Base-by-base conservation (phyloP, 2,888 invertebrate genomes). In the Capitulum mitella region DNA sequence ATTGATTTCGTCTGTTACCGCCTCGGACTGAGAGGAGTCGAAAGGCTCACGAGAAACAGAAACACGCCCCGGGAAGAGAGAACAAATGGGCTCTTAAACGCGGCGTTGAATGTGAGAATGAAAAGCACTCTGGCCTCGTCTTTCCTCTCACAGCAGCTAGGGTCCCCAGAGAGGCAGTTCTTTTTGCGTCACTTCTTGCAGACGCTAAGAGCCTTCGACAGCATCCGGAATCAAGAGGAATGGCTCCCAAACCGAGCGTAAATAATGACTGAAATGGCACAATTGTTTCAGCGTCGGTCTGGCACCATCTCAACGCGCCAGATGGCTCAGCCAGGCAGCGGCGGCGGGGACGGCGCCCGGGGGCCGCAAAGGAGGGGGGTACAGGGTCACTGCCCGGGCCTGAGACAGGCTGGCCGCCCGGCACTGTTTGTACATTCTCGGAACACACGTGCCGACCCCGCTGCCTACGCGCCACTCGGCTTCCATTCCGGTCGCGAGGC, bases 221-320 rank as follows among this genome's bases (percentile, higher is more conserved):
- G 70, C 37, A 3, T 37, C 70, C 22, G 37, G 37, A 70, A 70
- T 70, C 70, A 70, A 70, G 70, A 70, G 70, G 70, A 70, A 70
- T 70, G 70, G 29, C 37, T 26, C 6, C 37, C 37, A 29, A 37
- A 34, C 70, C 37, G 1, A 37, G 37, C 37, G 37, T 70, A 70
- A 70, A 70, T 37, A 70, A 22, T 34, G 34, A 2, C 37, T 34
- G 32, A 70, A 70, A 37, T 70, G 70, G 70, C 37, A 19, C 70
- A 70, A 70, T 70, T 70, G 70, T 37, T 34, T 64, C 16, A 64
- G 64, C 32, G 32, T 26, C 37, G 37, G 37, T 37, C 19, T 19
- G 34, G 34, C 34, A 1, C 37, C 12, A 12, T 32, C n/a, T 14
- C 61, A 5, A 8, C 14, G 32, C 16, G 3, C n/a, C 61, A 1